Evolutionary conservation across 2,113 vertebrate genomes (phyloP), one percentile per base, ranked within the genome.

Genomic region (Trichomycterus rosablanca): DNA sequence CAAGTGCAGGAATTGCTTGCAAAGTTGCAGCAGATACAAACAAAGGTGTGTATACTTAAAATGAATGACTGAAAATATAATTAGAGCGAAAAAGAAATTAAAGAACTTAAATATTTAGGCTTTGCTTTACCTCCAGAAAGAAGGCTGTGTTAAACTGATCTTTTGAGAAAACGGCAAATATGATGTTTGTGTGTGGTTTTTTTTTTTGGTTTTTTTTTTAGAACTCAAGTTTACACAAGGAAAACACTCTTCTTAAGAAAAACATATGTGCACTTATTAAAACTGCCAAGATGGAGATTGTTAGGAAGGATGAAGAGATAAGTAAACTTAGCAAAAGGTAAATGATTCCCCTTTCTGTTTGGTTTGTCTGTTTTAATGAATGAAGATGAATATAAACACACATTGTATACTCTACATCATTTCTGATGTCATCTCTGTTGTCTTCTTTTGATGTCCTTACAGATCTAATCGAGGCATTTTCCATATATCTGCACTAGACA

Each of bases 211-310:
- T 19, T 46, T 39, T 10, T 56, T 49, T 74, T 70, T 51, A 98
- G 95, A 98, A 96, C 74, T 76, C 83, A 12, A 78, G 80, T 48
- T 81, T 98, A 65, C 90, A 86, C 76, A 90, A 74, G 37, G 92
- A 97, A 85, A 98, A 97, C 74, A 79, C 61, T 15, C 80, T 81
- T 46, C 89, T 98, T 35, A 97, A 95, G 80, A 97, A 93, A 84
- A 97, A 97, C 82, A 94, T 97, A 80, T 97, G 89, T 72, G 89
- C 91, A 35, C 92, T 98, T 67, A 86, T 98, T 63, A 93, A 88
- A 84, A 98, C 95, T 2, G 94, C 95, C 14, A 86, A 88, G 76
- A 89, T 90, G 74, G 95, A 98, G 80, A 92, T 98, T 75, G 84
- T 84, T 45, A 88, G 96, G 26, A 97, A 97, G 75, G 93, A 97